These are phyloP conservation scores for Tortricodes alternella DNA, from an alignment of 2,888 invertebrate species.

Conservation along the genomic window DNA sequence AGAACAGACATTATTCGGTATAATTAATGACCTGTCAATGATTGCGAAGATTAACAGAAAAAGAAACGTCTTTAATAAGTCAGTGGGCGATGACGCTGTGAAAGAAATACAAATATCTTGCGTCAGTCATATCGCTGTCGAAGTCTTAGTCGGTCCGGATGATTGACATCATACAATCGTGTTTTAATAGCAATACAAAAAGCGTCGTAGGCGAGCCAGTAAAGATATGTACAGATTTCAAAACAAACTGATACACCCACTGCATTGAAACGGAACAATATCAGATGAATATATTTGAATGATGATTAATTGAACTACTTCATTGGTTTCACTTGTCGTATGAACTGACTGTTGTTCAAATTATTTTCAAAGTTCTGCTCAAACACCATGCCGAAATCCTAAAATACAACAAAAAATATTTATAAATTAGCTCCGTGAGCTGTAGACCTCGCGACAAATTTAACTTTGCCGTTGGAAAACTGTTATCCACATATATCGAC, in stretches of 20 bases:
- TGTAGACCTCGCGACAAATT: too few species aligned
- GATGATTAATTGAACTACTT: constrained; percentile 8
- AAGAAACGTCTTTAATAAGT: constrained; percentile 39
- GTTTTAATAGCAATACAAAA: constrained; percentile 54
- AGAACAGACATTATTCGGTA: not conserved
- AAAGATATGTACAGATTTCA: constrained; percentile 6
- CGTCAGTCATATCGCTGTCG: constrained; percentile 55
- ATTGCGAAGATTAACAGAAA: constrained; percentile 46
- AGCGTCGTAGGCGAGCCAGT: constrained; percentile 51
- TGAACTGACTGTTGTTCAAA: not conserved
- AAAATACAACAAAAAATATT: too few species aligned
- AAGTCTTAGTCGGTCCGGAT: constrained; percentile 46
- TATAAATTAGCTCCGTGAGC: too few species aligned
- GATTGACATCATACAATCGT: constrained; percentile 58
- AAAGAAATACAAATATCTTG: constrained; percentile 47
- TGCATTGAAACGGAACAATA: not conserved
- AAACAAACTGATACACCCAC: constrained; percentile 24
- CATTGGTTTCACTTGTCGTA: not conserved
- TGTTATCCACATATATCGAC: too few species aligned
- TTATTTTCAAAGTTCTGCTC: too few species aligned
- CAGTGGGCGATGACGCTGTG: constrained; percentile 48
- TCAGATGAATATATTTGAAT: constrained; percentile 8
- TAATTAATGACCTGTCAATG: constrained; percentile 47
- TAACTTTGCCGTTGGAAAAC: too few species aligned
- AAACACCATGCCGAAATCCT: too few species aligned